These are phyloP conservation scores for Psittacus erithacus DNA, from an alignment of 2,113 vertebrate species.

Conservation along the genomic window DNA sequence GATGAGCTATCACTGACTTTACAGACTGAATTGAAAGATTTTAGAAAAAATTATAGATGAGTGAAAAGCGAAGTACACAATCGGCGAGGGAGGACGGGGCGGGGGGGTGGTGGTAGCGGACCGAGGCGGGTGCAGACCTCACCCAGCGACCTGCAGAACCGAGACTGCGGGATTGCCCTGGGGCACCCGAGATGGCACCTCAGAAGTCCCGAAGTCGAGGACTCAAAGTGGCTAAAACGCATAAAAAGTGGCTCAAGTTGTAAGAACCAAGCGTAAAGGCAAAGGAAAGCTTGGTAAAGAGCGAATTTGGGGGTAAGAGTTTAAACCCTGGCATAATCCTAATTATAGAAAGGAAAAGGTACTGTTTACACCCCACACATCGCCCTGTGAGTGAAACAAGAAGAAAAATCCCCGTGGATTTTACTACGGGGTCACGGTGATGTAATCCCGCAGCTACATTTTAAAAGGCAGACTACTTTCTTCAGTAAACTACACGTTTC, in stretches of 20 bases:
- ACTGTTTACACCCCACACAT: not conserved
- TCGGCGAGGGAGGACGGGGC: not conserved
- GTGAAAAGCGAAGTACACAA: not conserved
- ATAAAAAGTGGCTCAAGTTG: constrained; percentile 35
- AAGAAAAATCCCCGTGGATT: not conserved
- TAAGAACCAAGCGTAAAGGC: not conserved
- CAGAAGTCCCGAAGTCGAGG: not conserved
- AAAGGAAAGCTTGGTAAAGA: not conserved
- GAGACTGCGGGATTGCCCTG: not conserved
- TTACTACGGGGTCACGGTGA: not conserved
- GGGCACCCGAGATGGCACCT: not conserved
- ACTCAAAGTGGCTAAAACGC: not conserved
- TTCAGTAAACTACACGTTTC: constrained; percentile 12
- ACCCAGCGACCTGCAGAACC: not conserved
- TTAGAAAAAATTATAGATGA: constrained; percentile 53
- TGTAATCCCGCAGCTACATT: not conserved
- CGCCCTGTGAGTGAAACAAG: not conserved
- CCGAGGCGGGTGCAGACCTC: not conserved
- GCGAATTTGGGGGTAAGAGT: not conserved
- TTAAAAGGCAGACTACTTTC: not conserved
- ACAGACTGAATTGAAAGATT: constrained; percentile 19
- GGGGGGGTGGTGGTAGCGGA: not conserved
- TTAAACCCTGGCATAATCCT: not conserved
- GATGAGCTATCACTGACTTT: constrained; percentile 58
- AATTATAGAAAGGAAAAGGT: not conserved